phyloP scores from a whole-genome alignment of 2,113 vertebrate genomes.

The Cercocebus atys region DNA sequence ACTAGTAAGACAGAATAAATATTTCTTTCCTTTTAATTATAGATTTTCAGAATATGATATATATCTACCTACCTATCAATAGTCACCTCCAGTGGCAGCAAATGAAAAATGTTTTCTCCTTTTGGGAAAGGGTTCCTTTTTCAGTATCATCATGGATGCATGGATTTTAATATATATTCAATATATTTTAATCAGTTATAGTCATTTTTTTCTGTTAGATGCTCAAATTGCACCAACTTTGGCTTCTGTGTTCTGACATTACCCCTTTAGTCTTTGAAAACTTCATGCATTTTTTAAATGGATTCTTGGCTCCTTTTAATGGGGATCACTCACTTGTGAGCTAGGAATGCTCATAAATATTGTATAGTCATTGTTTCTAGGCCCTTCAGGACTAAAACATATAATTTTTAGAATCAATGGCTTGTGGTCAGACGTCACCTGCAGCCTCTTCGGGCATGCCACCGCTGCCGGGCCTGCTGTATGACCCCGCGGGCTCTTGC shows the following conservation, averaged over 20 bases:
- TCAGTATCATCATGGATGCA: neutral
- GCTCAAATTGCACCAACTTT: neutral
- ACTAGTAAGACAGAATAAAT: conserved; percentile 25
- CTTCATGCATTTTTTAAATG: neutral
- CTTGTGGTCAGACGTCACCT: neutral
- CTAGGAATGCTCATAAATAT: neutral
- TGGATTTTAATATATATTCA: conserved; percentile 22
- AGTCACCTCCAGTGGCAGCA: neutral
- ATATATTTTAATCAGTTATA: conserved; percentile 25
- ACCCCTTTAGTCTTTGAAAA: too few species aligned
- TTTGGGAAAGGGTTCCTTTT: neutral
- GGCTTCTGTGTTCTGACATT: neutral
- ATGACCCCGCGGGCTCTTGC: neutral
- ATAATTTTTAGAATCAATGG: neutral
- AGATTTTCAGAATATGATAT: neutral
- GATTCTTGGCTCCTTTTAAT: neutral
- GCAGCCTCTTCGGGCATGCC: neutral
- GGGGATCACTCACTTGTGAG: neutral
- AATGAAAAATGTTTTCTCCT: neutral
- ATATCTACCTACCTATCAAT: neutral
- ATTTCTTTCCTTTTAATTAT: conserved; percentile 12
- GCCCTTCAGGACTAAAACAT: neutral
- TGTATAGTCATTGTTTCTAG: neutral
- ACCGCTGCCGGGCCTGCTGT: neutral
- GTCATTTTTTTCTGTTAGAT: neutral